These are phyloP conservation scores for Acleris emargana DNA, from an alignment of 2,888 invertebrate genomes.

Conservation along the genomic window DNA sequence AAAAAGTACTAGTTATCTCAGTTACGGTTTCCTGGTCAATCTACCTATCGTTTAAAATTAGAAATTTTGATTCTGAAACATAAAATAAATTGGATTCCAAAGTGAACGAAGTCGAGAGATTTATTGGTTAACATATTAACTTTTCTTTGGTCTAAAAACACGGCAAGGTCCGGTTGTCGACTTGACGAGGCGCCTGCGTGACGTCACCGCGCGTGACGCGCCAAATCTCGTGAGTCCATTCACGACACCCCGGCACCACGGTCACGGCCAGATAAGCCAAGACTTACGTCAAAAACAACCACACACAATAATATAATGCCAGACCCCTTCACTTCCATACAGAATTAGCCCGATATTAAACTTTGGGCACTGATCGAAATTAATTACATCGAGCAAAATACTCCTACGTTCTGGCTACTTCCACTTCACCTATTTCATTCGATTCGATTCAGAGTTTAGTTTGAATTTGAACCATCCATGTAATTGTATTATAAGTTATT, in stretches of 20 bases:
- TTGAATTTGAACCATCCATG: slow-evolving; percentile 2
- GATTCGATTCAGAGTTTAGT: slow-evolving; percentile 10
- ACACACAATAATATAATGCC: slow-evolving; percentile 17
- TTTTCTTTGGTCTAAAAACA: too few species aligned
- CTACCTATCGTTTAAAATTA: too few species aligned
- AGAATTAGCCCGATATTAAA: too few species aligned
- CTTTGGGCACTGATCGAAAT: too few species aligned
- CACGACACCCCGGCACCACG: slow-evolving; percentile 65
- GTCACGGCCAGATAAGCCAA: slow-evolving; percentile 53
- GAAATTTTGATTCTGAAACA: too few species aligned
- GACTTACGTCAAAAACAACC: slow-evolving; percentile 15
- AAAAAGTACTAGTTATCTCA: too few species aligned
- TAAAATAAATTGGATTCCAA: too few species aligned
- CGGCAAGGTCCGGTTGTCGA: slow-evolving; percentile 49
- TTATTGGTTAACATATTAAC: too few species aligned
- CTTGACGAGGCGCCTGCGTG: slow-evolving; percentile 52
- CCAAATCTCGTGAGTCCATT: slow-evolving; percentile 68
- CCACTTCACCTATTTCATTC: slow-evolving; percentile 22
- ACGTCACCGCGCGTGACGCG: slow-evolving; percentile 58
- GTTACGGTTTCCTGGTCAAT: too few species aligned
- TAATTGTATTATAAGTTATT: slow-evolving; percentile 18
- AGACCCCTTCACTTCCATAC: slow-evolving; percentile 12
- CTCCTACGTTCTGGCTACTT: slow-evolving; percentile 20
- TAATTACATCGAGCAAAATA: not conserved
- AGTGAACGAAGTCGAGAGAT: too few species aligned